Evolutionary conservation across 1,140 invertebrate genomes (phyloP).

Genomic region (Megathymus violae): DNA sequence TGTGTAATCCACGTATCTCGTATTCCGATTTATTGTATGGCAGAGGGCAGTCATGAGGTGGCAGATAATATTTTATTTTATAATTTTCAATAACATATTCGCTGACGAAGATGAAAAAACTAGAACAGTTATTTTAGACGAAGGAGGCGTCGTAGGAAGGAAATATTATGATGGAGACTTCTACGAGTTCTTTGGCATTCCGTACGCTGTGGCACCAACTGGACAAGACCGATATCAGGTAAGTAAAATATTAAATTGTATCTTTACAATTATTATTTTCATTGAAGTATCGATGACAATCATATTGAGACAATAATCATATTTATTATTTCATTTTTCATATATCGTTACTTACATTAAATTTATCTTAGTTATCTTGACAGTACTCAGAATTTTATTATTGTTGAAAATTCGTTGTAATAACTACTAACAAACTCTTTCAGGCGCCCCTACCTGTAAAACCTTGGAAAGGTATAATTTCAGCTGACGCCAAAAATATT

Average conservation of each 20-base stretch:
- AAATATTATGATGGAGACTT: conserved; percentile 75
- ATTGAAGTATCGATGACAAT: not conserved
- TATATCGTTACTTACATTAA: too few relatives aligned
- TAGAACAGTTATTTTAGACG: conserved; percentile 52
- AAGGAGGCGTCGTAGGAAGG: conserved; percentile 55
- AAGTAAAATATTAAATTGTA: conserved; percentile 19
- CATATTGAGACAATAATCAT: too few relatives aligned
- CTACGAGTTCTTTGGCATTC: conserved; percentile 70
- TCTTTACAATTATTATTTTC: conserved; percentile 9
- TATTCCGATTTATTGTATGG: conserved; percentile 30
- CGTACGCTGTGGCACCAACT: conserved; percentile 62
- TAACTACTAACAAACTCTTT: conserved; percentile 33
- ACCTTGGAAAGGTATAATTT: conserved; percentile 55
- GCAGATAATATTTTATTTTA: conserved; percentile 36
- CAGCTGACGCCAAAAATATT: conserved; percentile 45
- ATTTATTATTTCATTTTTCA: too few relatives aligned
- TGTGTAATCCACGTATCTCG: conserved; percentile 29
- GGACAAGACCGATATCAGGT: conserved; percentile 70
- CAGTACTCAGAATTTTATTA: too few relatives aligned
- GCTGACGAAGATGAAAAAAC: conserved; percentile 39
- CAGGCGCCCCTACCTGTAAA: conserved; percentile 66
- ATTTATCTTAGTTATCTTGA: too few relatives aligned
- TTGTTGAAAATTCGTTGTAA: not conserved
- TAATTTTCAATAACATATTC: conserved; percentile 44
- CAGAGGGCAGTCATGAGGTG: conserved; percentile 34